These are phyloP conservation scores for Lithophane ornitopus DNA, from an alignment of 2,888 invertebrate species.

Conservation along the genomic window DNA sequence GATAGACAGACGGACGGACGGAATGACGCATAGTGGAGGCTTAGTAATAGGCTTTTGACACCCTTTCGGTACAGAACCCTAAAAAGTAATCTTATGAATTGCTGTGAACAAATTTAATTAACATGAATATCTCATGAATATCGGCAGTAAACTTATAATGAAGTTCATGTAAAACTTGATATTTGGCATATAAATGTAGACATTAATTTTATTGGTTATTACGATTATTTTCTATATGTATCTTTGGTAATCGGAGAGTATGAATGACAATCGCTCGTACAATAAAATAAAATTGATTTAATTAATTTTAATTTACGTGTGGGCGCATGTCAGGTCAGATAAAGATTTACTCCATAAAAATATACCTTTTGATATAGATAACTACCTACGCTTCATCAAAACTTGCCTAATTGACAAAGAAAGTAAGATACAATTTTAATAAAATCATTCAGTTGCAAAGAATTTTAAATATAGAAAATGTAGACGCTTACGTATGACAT, in stretches of 20 bases:
- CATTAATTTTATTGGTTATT: conserved; percentile 50
- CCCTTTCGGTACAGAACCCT: not conserved
- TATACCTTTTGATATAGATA: not conserved
- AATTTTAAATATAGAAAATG: not conserved
- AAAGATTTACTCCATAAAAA: conserved; percentile 13
- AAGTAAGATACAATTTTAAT: not conserved
- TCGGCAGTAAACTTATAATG: conserved; percentile 55
- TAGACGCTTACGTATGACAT: not conserved
- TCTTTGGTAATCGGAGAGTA: conserved; percentile 42
- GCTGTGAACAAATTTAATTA: conserved; percentile 58
- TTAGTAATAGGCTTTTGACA: too few relatives aligned
- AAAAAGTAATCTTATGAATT: conserved; percentile 41
- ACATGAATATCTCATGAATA: conserved; percentile 61
- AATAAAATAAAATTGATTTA: conserved; percentile 37
- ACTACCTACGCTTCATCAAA: not conserved
- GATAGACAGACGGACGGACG: too few relatives aligned
- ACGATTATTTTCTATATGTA: conserved; percentile 40
- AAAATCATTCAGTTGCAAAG: not conserved
- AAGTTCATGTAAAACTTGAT: conserved; percentile 42
- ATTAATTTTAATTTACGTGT: conserved; percentile 37
- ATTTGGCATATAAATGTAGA: conserved; percentile 61
- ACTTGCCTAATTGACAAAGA: not conserved
- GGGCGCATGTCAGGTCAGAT: conserved; percentile 21
- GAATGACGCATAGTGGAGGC: too few relatives aligned
- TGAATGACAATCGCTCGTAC: conserved; percentile 30